Conservation (phyloP, 1,140 invertebrate genomes). For the Megalonaias nervosa region DNA sequence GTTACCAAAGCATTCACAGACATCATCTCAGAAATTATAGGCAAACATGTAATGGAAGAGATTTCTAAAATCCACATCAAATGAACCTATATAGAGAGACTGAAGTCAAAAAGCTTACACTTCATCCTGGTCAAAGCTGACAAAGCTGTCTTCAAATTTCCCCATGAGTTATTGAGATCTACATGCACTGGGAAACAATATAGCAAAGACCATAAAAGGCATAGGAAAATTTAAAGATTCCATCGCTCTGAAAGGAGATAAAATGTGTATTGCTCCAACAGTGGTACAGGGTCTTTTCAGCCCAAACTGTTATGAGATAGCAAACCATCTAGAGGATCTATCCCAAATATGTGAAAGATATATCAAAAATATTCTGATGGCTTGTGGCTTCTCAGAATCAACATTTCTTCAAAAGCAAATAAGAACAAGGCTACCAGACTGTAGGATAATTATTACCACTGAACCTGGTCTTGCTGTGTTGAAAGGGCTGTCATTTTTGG, state of each 20-base stretch:
- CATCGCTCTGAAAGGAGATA: conserved; percentile 11
- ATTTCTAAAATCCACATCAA: conserved; percentile 9
- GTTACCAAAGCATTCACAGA: conserved; percentile 32
- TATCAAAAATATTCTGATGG: conserved; percentile 28
- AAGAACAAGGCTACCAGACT: conserved; percentile 1
- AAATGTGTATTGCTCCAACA: conserved; percentile 9
- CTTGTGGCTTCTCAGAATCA: conserved; percentile 41
- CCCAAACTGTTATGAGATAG: background rate
- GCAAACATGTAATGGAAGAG: conserved; percentile 29
- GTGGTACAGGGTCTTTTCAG: conserved; percentile 14
- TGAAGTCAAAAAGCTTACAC: conserved; percentile 31
- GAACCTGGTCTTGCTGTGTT: conserved; percentile 35
- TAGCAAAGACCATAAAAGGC: background rate
- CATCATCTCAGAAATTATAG: conserved; percentile 18
- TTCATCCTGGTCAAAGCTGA: conserved; percentile 4
- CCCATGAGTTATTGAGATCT: background rate
- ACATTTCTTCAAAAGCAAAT: conserved; percentile 24
- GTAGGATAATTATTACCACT: conserved; percentile 31
- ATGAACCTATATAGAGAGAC: conserved; percentile 33
- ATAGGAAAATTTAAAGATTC: background rate
- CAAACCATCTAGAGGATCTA: background rate
- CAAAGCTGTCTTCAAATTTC: conserved; percentile 12
- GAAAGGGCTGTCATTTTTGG: conserved; percentile 42
- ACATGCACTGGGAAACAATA: background rate
- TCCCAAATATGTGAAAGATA: conserved; percentile 1